Evolutionary conservation across 2,113 vertebrate genomes (phyloP), one percentile per base, ranked within the genome.

Genomic region (Poicephalus meyeri): DNA sequence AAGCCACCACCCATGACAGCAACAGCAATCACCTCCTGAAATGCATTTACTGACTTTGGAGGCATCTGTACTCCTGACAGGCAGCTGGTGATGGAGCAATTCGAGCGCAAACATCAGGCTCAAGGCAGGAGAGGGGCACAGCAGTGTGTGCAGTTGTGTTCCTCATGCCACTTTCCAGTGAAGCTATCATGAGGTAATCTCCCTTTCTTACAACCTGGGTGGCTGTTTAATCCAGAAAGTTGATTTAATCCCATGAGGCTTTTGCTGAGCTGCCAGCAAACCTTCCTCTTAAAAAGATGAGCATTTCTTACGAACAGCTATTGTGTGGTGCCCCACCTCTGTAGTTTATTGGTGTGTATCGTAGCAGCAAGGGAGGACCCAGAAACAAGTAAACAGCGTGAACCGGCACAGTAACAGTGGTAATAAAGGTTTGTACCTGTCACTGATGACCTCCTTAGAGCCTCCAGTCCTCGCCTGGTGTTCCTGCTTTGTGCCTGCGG

Each of bases 121-220:
- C 0, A 0, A 55, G 64, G 76, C 53, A 56, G 85, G n/a, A 26
- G 44, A 13, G 41, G 63, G 41, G 25, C 3, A 14, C 61, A 24
- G 71, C 1, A 0, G 7, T 2, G 0, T 12, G 58, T 14, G 20
- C 28, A 8, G n/a, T 17, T 2, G 0, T 10, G 73, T 33, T 49
- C 58, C 60, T 77, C 6, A 0, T 55, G 87, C 37, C 1, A 0
- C 44, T 23, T 19, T 13, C 26, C 53, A 20, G 60, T 56, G 31
- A 16, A 29, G 4, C 29, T 9, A 39, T 3, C 4, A 1, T 6
- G 6, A 2, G 24, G 23, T 11, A 2, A 24, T 9, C 58, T 69
- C 35, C 15, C 49, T 52, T 74, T 19, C 28, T 33, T 25, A 26
- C 53, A 63, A 0, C 58, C 39, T 23, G 33, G 23, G 26, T 60